Evolutionary conservation across 2,888 invertebrate genomes (phyloP).

Genomic region (Diarsia brunnea): DNA sequence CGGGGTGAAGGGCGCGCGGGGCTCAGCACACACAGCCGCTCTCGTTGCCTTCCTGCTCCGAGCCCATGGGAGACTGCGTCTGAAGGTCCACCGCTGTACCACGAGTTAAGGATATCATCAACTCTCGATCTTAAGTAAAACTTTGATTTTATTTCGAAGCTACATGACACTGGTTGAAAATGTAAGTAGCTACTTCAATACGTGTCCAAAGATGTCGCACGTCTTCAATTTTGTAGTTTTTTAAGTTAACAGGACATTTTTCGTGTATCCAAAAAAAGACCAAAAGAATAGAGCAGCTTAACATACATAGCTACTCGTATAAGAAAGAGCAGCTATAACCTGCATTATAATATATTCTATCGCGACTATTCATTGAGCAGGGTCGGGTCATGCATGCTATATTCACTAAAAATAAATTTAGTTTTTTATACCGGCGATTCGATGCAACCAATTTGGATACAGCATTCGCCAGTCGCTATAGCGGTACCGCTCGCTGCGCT

Average conservation of each 20-base stretch:
- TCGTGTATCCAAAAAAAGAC: not conserved
- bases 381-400: not conserved
- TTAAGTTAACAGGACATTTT: not conserved
- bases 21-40: constrained; percentile 95
- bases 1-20: constrained; percentile 61
- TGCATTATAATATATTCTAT: not conserved
- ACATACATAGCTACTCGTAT: not conserved
- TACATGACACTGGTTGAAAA: not conserved
- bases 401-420: not conserved
- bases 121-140: not conserved
- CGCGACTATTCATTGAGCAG: not conserved
- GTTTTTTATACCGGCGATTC: not conserved
- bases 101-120: constrained; percentile 77
- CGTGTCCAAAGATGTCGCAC: not conserved
- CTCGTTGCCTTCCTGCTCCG: constrained; percentile 95
- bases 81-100: constrained; percentile 95
- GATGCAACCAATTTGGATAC: not conserved
- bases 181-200: not conserved
- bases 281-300: not conserved
- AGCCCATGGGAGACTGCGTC: constrained; percentile 95
- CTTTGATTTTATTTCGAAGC: not conserved
- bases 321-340: not conserved
- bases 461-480: too few species aligned
- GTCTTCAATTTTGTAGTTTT: not conserved
- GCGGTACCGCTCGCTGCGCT: too few species aligned